phyloP scores from a whole-genome alignment of 1,140 invertebrate genomes.

The Psilanteris sp. region DNA sequence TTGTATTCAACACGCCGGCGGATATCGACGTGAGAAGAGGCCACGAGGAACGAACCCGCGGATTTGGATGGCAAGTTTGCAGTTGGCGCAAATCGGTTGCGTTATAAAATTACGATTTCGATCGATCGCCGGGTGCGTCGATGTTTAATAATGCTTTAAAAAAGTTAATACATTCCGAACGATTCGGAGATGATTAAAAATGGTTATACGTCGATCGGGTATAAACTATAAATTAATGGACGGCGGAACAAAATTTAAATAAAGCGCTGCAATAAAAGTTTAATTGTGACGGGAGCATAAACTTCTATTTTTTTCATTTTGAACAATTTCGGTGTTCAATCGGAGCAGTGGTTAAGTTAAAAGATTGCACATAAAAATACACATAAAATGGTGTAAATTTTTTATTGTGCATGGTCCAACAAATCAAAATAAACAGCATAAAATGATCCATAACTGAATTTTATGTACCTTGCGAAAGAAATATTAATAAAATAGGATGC shows the following conservation, averaged over 20 bases:
- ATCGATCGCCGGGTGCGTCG: no score
- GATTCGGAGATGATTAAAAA: no score
- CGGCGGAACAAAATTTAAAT: neutral
- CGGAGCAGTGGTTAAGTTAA: slow-evolving; percentile 42
- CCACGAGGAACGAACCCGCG: no score
- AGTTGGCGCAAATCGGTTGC: no score
- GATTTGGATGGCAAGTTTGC: no score
- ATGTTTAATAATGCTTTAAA: no score
- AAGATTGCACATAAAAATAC: slow-evolving; percentile 38
- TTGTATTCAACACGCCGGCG: neutral
- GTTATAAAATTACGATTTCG: no score
- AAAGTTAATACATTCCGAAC: no score
- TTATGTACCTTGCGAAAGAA: slow-evolving; percentile 14
- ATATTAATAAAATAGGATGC: neutral
- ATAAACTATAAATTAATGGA: no score
- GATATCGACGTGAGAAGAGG: neutral
- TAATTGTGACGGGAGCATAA: slow-evolving; percentile 30
- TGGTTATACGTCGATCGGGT: no score
- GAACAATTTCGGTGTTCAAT: slow-evolving; percentile 33
- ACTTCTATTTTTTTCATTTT: slow-evolving; percentile 19
- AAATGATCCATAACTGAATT: slow-evolving; percentile 26
- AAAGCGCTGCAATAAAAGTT: slow-evolving; percentile 15
- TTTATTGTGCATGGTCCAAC: slow-evolving; percentile 29
- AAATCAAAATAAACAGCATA: slow-evolving; percentile 47
- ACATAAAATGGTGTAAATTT: slow-evolving; percentile 33